Evolutionary conservation across 2,797 vertebrate genomes (phyloP).

Genomic region (Epinephelus coioides): DNA sequence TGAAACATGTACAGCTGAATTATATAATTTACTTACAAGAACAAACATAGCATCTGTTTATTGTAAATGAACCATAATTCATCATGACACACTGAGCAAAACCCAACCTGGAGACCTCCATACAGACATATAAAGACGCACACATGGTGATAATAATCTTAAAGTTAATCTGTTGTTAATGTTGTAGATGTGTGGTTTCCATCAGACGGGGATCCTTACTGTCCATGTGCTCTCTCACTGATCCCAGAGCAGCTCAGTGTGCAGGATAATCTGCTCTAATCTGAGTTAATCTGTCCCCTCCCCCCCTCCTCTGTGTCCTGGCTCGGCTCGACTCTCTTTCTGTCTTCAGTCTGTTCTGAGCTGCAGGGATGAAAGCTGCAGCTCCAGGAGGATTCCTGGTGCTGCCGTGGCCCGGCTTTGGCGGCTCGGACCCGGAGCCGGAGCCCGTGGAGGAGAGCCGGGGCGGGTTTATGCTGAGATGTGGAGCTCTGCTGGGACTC

Average conservation of each 20-base stretch:
- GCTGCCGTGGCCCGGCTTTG: slow-evolving; percentile 51
- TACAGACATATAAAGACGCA: no score
- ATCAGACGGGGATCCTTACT: neutral
- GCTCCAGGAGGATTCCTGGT: slow-evolving; percentile 54
- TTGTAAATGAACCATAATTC: no score
- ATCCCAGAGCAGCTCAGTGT: slow-evolving; percentile 42
- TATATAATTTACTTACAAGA: no score
- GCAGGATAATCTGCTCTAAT: slow-evolving; percentile 69
- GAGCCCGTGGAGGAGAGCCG: neutral
- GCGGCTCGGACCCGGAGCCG: fast-evolving
- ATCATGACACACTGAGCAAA: no score
- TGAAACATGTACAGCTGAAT: no score
- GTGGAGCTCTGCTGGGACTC: slow-evolving; percentile 69
- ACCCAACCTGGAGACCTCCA: no score
- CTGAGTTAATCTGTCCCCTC: slow-evolving; percentile 56
- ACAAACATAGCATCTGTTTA: no score
- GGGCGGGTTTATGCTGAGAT: slow-evolving; percentile 32
- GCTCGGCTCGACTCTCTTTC: no score
- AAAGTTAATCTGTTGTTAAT: no score
- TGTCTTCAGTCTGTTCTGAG: slow-evolving; percentile 30
- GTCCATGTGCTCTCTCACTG: slow-evolving; percentile 7
- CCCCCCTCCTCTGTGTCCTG: neutral
- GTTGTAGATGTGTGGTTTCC: neutral
- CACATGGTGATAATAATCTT: no score
- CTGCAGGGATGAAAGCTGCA: slow-evolving; percentile 49